Conservation (phyloP, 2,888 invertebrate species). For the Eustalomyia histrio region DNA sequence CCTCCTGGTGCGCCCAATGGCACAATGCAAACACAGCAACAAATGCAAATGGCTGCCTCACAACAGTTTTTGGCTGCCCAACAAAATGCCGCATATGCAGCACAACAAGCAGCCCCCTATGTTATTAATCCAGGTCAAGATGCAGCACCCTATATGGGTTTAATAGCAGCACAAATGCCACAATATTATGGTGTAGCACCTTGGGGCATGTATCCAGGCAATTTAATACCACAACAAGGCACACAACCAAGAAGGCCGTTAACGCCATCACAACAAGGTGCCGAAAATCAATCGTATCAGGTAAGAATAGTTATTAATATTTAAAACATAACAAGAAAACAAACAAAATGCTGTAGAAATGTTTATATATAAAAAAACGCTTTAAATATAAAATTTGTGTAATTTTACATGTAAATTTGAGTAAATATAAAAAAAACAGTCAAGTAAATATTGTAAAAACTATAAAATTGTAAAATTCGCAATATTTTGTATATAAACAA, state of each 20-base stretch:
- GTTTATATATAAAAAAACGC: background rate
- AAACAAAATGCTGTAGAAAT: slow-evolving; percentile 19
- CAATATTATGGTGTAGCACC: slow-evolving; percentile 93
- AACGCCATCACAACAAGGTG: slow-evolving; percentile 86
- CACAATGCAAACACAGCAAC: slow-evolving; percentile 84
- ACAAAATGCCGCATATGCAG: slow-evolving; percentile 82
- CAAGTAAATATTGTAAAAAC: slow-evolving; percentile 28
- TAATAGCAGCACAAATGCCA: slow-evolving; percentile 90
- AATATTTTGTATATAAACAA: slow-evolving; percentile 62
- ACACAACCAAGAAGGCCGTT: slow-evolving; percentile 88
- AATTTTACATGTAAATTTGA: slow-evolving; percentile 64
- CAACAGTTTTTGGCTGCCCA: slow-evolving; percentile 88
- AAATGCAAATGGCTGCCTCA: slow-evolving; percentile 86
- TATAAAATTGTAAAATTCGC: slow-evolving; percentile 63
- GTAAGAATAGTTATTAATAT: slow-evolving; percentile 73
- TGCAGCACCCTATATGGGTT: slow-evolving; percentile 88
- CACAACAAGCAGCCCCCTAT: slow-evolving; percentile 89
- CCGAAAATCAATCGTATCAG: slow-evolving; percentile 80
- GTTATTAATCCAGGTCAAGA: slow-evolving; percentile 91
- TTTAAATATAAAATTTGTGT: slow-evolving; percentile 59
- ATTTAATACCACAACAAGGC: slow-evolving; percentile 85
- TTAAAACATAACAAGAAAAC: slow-evolving; percentile 35
- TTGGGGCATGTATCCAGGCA: slow-evolving; percentile 95
- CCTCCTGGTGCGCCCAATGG: slow-evolving; percentile 83
- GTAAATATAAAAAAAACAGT: slow-evolving; percentile 10